Evolutionary conservation across 2,797 vertebrate genomes (phyloP).

Genomic region (Mallotus villosus): DNA sequence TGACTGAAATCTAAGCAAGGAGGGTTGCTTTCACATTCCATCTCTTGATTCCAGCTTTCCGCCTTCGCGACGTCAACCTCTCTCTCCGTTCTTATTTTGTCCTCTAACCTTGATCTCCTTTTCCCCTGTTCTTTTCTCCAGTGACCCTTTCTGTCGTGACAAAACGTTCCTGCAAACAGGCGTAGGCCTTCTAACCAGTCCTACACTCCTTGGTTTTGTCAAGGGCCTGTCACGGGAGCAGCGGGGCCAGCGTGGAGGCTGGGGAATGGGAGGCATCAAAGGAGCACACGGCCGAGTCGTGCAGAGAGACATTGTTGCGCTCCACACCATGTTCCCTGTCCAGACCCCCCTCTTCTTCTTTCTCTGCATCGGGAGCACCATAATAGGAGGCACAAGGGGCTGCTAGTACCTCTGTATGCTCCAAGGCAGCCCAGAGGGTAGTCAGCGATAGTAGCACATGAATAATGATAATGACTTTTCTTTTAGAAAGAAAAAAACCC

Average conservation of each 20-base stretch:
- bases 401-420: constrained; percentile 52
- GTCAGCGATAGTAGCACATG: constrained; percentile 41
- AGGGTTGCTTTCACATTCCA: background rate
- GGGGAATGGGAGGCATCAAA: background rate
- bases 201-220: background rate
- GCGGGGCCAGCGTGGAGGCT: background rate
- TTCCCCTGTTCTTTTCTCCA: background rate
- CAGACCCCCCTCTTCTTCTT: constrained; percentile 28
- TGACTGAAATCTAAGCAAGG: background rate
- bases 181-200: background rate
- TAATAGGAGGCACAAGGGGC: constrained; percentile 31
- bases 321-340: constrained; percentile 12
- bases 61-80: background rate
- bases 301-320: background rate
- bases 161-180: background rate
- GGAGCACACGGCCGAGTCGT: background rate
- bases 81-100: background rate
- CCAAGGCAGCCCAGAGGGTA: constrained; percentile 60
- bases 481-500: constrained; percentile 48
- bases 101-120: constrained; percentile 5
- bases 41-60: background rate
- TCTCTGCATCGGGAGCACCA: background rate
- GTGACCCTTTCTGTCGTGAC: background rate
- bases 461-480: constrained; percentile 61
- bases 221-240: background rate